Evolutionary conservation across 2,888 invertebrate species (phyloP), one percentile per base, ranked within the genome.

Genomic region (Cheilosia pagana): DNA sequence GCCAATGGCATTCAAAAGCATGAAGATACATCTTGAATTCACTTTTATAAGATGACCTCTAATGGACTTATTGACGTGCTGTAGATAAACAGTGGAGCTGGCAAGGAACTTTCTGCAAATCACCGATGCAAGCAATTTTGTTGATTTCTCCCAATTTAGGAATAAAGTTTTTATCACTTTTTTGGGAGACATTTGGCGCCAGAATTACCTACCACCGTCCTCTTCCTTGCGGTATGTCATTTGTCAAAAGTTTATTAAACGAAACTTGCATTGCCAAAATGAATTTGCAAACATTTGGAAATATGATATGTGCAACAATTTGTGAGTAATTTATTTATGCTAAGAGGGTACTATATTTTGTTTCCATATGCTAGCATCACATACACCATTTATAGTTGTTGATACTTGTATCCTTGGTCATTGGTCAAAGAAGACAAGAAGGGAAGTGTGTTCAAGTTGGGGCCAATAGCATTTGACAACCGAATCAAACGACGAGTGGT

Each of bases 271-370:
- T 21, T 68, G 68, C 45, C 31, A 41, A 41, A 41, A 28, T 8
- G 16, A 31, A 57, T 16, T 55, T 10, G 21, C 19, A 48, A 48
- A 21, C 12, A 12, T 21, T 7, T 10, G 0, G 21, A 48, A 48
- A 12, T 48, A 1, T 35, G 3, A 3, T 35, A 35, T 12, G 12
- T 21, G 3, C 3, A 4, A 21, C 45, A 55, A 28, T 21, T 57
- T 21, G 45, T 31, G 45, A 57, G 45, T 31, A 57, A 68, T 55
- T 55, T 68, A 45, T 55, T 57, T 55, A 68, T 68, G 45, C 45
- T 62, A 8, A 8, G 8, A 8, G 19, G 19, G 48, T 48, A 16
- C 8, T 48, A n/a, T 41, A 1, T 41, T 41, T 14, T n/a, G 3
- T 41, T 14, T 39, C n/a, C 41, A 41, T 41, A 3, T n/a, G 21